phyloP scores from a whole-genome alignment of 2,888 invertebrate species.

The Microplitis manilae region DNA sequence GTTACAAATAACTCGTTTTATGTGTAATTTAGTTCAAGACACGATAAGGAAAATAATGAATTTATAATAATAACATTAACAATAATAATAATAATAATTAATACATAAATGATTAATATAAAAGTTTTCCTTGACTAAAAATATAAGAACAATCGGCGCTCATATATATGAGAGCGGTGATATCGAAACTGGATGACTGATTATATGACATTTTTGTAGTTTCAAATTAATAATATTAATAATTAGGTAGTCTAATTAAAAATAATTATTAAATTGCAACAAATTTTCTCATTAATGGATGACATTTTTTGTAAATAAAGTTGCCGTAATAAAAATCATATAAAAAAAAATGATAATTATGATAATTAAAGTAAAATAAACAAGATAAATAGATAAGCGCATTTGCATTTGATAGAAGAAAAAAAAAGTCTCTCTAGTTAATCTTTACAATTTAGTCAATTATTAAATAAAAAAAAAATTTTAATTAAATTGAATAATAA shows the following conservation, averaged over 20 bases:
- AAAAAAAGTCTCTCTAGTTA: constrained; percentile 58
- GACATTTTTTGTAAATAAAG: constrained; percentile 64
- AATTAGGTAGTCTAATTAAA: constrained; percentile 60
- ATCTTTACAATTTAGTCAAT: constrained; percentile 66
- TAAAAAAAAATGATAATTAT: constrained; percentile 50
- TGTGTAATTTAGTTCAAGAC: not conserved
- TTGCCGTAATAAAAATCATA: constrained; percentile 52
- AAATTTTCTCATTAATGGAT: constrained; percentile 48
- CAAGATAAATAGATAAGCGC: constrained; percentile 35
- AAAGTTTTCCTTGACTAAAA: constrained; percentile 14
- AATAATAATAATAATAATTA: not conserved
- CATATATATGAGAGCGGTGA: constrained; percentile 20
- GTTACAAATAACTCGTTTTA: not conserved
- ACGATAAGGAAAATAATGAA: not conserved
- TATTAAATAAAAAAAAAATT: constrained; percentile 56
- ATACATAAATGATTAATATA: constrained; percentile 1
- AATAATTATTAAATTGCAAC: constrained; percentile 45
- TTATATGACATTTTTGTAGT: constrained; percentile 63
- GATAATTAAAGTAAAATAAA: constrained; percentile 36
- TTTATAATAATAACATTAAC: not conserved
- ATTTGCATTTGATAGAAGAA: constrained; percentile 50
- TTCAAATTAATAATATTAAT: constrained; percentile 45
- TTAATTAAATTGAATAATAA: constrained; percentile 16
- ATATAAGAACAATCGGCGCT: constrained; percentile 9
- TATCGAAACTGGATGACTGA: constrained; percentile 57